Percentiles rank a stretch among this genome's conserved stretches.
These are phyloP conservation scores for Apomyelois bistriatella DNA, from an alignment of 2,888 invertebrate genomes.

Conservation along the genomic window DNA sequence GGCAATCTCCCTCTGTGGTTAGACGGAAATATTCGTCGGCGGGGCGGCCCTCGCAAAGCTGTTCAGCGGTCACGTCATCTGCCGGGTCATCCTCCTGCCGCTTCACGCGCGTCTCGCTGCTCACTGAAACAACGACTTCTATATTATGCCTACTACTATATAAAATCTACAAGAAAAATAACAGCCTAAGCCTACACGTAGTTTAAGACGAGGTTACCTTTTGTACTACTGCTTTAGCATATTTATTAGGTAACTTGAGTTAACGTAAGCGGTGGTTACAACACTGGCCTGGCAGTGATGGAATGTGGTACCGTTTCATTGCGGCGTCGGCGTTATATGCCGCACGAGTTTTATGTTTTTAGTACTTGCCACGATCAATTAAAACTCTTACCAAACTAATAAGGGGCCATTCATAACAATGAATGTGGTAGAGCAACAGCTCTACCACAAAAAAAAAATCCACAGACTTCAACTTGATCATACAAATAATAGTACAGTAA, in stretches of 20 bases:
- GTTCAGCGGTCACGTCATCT: conserved; percentile 85
- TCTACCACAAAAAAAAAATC: too few relatives aligned
- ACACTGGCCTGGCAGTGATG: conserved; percentile 47
- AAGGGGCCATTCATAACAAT: background rate
- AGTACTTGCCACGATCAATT: conserved; percentile 15
- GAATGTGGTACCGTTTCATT: conserved; percentile 65
- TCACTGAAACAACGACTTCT: conserved; percentile 45
- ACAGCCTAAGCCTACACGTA: too few relatives aligned
- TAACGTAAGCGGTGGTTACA: conserved; percentile 67
- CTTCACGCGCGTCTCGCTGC: conserved; percentile 73
- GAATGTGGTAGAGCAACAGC: too few relatives aligned
- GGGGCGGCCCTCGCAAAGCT: conserved; percentile 92
- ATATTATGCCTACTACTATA: background rate
- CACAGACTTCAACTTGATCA: too few relatives aligned
- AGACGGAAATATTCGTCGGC: conserved; percentile 96
- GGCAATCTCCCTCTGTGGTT: conserved; percentile 90
- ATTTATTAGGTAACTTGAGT: conserved; percentile 66
- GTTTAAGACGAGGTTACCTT: background rate
- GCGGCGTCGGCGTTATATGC: conserved; percentile 40
- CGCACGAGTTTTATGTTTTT: conserved; percentile 33
- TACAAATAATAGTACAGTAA: too few relatives aligned
- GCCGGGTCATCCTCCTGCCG: conserved; percentile 85
- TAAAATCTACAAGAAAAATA: too few relatives aligned
- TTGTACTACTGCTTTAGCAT: conserved; percentile 28
- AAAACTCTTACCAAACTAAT: background rate